A percentile compares a stretch with the other conserved stretches of the same genome.
These are phyloP conservation scores for Oncorhynchus mykiss DNA, from an alignment of 2,113 vertebrate genomes.

Conservation along the genomic window DNA sequence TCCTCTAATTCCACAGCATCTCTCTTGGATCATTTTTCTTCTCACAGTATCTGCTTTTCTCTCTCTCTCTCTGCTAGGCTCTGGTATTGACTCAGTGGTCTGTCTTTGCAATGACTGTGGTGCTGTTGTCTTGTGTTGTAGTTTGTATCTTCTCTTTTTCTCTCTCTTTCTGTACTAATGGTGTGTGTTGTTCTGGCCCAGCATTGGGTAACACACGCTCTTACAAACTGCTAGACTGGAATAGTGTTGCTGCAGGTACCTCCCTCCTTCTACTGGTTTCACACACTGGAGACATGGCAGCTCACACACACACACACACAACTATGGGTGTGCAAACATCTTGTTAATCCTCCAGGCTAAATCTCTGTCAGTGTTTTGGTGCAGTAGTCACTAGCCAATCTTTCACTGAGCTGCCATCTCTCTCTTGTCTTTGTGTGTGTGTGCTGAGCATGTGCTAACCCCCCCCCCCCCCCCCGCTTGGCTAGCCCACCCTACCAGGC, in stretches of 20 bases:
- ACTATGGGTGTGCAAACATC: not conserved
- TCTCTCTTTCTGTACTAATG: slow-evolving; percentile 90
- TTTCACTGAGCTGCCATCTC: slow-evolving; percentile 98
- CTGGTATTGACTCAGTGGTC: slow-evolving; percentile 82
- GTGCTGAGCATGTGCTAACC: slow-evolving; percentile 85
- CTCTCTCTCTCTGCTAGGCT: slow-evolving; percentile 69
- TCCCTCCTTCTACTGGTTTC: slow-evolving; percentile 87
- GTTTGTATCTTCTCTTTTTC: slow-evolving; percentile 72
- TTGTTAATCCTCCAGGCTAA: not conserved
- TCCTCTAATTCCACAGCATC: slow-evolving; percentile 5
- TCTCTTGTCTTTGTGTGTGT: slow-evolving; percentile 83
- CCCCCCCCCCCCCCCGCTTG: slow-evolving; percentile 17
- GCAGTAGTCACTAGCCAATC: slow-evolving; percentile 26
- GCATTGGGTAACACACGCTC: slow-evolving; percentile 99
- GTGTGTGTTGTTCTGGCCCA: slow-evolving; percentile 96
- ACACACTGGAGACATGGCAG: slow-evolving; percentile 93
- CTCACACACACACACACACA: slow-evolving; percentile 62
- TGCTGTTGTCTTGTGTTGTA: slow-evolving; percentile 87
- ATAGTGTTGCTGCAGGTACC: slow-evolving; percentile 99
- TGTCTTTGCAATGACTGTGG: slow-evolving; percentile 90
- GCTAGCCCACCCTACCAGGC: slow-evolving; percentile 72
- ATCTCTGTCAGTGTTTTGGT: no score
- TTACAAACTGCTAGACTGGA: slow-evolving; percentile 99
- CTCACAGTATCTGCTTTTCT: slow-evolving; percentile 10
- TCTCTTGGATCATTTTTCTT: not conserved